Evolutionary conservation across 2,113 vertebrate species (phyloP).

Genomic region (Gallinago undulata): DNA sequence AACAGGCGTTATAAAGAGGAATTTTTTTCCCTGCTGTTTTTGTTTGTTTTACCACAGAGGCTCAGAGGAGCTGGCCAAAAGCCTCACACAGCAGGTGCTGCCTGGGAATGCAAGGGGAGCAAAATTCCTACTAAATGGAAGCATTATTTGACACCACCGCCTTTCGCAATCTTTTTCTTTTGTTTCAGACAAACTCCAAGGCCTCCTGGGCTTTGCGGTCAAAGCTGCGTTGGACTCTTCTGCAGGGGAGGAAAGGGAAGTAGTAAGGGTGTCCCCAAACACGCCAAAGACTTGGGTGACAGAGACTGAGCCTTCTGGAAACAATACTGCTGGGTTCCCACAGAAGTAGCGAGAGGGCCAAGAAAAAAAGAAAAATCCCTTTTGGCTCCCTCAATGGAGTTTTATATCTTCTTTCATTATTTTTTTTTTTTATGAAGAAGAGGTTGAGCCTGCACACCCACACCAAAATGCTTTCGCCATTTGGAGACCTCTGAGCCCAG

Average conservation of each 20-base stretch:
- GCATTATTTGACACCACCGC: conserved; percentile 72
- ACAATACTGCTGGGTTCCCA: conserved; percentile 36
- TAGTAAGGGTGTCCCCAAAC: conserved; percentile 59
- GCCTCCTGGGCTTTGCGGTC: conserved; percentile 60
- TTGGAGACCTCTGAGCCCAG: background rate
- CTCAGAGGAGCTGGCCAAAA: conserved; percentile 71
- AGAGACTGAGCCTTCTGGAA: conserved; percentile 54
- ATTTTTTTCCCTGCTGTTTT: conserved; percentile 75
- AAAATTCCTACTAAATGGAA: conserved; percentile 75
- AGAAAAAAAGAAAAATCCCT: background rate
- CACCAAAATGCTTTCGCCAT: background rate
- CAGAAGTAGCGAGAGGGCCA: conserved; percentile 27
- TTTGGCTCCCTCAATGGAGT: background rate
- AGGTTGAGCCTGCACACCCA: background rate
- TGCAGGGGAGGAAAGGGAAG: conserved; percentile 54
- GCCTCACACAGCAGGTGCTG: conserved; percentile 74
- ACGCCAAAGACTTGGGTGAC: conserved; percentile 51
- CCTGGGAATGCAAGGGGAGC: conserved; percentile 72
- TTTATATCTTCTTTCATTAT: background rate
- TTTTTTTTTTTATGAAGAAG: background rate
- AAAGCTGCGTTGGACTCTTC: conserved; percentile 61
- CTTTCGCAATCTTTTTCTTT: conserved; percentile 73
- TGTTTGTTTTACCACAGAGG: conserved; percentile 75
- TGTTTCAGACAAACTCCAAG: conserved; percentile 68
- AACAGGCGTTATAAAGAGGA: conserved; percentile 75